Evolutionary conservation across 2,888 invertebrate genomes (phyloP).

Genomic region (Hylaea fasciaria): DNA sequence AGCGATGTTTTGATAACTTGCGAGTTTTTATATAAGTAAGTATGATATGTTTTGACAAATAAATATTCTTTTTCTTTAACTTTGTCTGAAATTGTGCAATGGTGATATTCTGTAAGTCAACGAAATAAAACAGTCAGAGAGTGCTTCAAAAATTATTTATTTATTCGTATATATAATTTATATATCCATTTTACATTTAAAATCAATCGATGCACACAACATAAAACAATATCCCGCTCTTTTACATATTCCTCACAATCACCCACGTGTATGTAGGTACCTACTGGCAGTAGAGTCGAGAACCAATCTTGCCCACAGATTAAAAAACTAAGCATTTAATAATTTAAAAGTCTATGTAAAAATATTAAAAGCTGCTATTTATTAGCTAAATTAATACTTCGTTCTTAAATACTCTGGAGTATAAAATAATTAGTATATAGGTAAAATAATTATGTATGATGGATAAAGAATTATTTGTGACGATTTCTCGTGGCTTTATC

Average conservation of each 20-base stretch:
- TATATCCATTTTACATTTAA: constrained; percentile 83
- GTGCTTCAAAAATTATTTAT: constrained; percentile 84
- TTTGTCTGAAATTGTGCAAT: no score
- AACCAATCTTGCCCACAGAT: constrained; percentile 37
- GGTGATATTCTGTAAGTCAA: no score
- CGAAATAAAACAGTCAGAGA: constrained; percentile 67
- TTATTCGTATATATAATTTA: constrained; percentile 84
- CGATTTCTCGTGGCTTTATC: constrained; percentile 24
- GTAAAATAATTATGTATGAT: neutral
- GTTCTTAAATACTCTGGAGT: constrained; percentile 63
- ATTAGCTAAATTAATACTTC: constrained; percentile 70
- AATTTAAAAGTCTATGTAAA: constrained; percentile 44
- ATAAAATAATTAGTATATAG: constrained; percentile 33
- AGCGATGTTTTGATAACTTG: no score
- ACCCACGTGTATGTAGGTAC: constrained; percentile 17
- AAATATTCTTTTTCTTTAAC: no score
- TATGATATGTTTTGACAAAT: no score
- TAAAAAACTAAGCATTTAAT: constrained; percentile 40
- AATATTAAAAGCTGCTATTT: constrained; percentile 53
- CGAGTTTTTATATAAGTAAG: no score
- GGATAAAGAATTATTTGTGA: constrained; percentile 16
- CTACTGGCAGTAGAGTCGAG: constrained; percentile 37
- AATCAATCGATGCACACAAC: constrained; percentile 81
- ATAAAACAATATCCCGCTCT: constrained; percentile 49
- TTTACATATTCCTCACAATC: constrained; percentile 6